Base-by-base conservation (phyloP, 2,797 vertebrate genomes). In the Valencia hispanica region DNA sequence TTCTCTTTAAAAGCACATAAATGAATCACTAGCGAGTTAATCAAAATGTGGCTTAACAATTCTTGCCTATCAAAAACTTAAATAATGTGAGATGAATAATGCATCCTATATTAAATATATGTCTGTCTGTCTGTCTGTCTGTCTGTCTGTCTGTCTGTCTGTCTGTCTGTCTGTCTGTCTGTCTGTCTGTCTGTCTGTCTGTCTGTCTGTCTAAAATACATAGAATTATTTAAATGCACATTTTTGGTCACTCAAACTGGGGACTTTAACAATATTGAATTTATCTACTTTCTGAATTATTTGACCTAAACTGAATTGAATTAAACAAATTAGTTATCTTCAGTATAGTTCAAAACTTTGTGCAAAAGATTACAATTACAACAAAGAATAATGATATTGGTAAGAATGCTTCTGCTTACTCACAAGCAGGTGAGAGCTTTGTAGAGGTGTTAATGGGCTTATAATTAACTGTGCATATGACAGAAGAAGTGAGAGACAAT, bases 381-480 rank as follows among this genome's bases (percentile, higher is more conserved):
- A 20, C 68, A 63, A 72, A 65, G 41, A 53, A 66, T 53, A 47
- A 74, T 73, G 47, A 73, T 79, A 87, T 81, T 80, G 9, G 75
- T 0, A 68, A 82, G 68, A 83, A 61, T 50, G 45, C 61, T 34
- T 55, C 34, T 47, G 15, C 79, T 51, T 83, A 76, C 82, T 72
- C 85, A 72, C 65, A 20, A 72, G 74, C 68, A 77, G 75, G 78
- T 81, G n/a, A 63, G 50, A 61, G 72, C 34, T 86, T 27, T 77
- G 72, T 27, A 77, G 80, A 83, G 72, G 86, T 82, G 85, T 82
- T 91, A 91, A 93, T 91, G 88, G 89, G 84, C 78, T 84, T 78
- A 81, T 87, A 80, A 90, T 89, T 83, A 91, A 71, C 86, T 55
- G 55, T 30, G 74, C 65, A 77, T 81, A 80, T 48, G 71, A 77